These are phyloP conservation scores for Periophthalmodon schlosseri DNA, from an alignment of 2,113 vertebrate genomes.

Conservation along the genomic window DNA sequence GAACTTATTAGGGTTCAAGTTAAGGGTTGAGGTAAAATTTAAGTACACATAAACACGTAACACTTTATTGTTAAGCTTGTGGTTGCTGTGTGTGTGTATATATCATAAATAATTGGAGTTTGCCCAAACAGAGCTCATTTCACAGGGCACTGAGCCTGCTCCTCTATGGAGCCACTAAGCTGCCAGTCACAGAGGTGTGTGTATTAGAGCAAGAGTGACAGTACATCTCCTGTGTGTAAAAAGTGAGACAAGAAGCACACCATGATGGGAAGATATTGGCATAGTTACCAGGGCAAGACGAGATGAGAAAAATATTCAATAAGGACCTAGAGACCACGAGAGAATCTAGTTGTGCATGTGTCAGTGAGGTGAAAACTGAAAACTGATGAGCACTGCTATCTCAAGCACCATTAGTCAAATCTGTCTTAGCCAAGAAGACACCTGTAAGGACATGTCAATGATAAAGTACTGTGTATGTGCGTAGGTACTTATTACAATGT, in stretches of 20 bases:
- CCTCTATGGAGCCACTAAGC: slow-evolving; percentile 29
- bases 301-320: slow-evolving; percentile 53
- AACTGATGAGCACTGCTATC: slow-evolving; percentile 14
- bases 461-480: background rate
- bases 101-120: slow-evolving; percentile 53
- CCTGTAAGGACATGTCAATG: background rate
- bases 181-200: slow-evolving; percentile 56
- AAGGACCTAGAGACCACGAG: slow-evolving; percentile 41
- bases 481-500: too few relatives aligned
- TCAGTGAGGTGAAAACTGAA: background rate
- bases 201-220: slow-evolving; percentile 44
- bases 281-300: slow-evolving; percentile 55
- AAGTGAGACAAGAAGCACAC: slow-evolving; percentile 29
- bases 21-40: background rate
- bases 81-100: background rate
- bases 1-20: background rate
- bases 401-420: slow-evolving; percentile 26
- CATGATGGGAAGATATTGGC: slow-evolving; percentile 58
- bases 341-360: slow-evolving; percentile 12
- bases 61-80: background rate
- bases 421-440: background rate
- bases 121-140: slow-evolving; percentile 65
- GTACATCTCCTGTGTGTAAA: slow-evolving; percentile 9
- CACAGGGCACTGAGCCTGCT: slow-evolving; percentile 57
- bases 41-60: background rate